Conservation (phyloP, 2,797 vertebrate species). For the Tauraco hartlaubi region DNA sequence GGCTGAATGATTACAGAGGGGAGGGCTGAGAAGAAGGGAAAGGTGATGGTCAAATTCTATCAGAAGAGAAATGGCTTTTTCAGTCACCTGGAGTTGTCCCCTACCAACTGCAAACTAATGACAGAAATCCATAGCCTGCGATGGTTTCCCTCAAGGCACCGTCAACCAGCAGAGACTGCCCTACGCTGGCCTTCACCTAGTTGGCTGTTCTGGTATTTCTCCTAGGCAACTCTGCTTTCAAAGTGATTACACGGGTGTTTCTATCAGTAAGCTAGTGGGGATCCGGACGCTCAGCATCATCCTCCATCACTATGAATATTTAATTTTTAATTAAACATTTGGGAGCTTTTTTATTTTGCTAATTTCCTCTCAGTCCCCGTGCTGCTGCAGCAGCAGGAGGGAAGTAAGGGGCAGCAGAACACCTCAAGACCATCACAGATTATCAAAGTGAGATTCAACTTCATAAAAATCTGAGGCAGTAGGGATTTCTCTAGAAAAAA, state of each 20-base stretch:
- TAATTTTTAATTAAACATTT: conserved; percentile 42
- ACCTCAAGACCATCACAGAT: neutral
- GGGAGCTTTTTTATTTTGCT: neutral
- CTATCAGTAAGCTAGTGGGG: neutral
- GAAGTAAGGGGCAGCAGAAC: neutral
- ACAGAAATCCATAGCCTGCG: neutral
- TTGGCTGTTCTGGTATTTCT: neutral
- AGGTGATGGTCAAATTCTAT: neutral
- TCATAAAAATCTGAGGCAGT: neutral
- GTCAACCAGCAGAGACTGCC: neutral
- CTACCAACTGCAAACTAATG: neutral
- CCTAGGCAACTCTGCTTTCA: neutral
- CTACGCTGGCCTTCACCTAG: neutral
- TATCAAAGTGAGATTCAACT: neutral
- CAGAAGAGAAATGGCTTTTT: neutral
- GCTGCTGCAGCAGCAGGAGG: neutral
- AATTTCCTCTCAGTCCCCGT: neutral
- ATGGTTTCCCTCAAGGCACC: neutral
- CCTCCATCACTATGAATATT: neutral
- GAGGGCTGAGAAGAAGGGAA: neutral
- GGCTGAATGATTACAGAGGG: neutral
- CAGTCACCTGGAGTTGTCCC: neutral
- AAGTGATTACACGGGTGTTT: neutral
- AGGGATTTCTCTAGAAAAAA: neutral
- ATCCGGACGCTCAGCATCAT: neutral